Evolutionary conservation across 2,888 invertebrate genomes (phyloP), one percentile per base, ranked within the genome.

Genomic region (Acheta domesticus): DNA sequence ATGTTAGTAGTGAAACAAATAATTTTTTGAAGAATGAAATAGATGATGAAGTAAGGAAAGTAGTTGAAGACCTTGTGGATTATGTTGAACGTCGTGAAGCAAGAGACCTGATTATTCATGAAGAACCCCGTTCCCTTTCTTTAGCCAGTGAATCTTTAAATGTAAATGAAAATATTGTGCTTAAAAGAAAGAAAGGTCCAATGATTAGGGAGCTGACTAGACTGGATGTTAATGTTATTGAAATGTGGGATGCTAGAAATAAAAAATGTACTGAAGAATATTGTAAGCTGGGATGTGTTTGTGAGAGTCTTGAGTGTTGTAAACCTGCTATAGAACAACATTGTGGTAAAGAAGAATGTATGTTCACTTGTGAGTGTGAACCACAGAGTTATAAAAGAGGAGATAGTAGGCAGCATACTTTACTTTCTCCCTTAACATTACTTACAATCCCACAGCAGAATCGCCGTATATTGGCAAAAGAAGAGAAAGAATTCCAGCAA

Each of bases 401-500:
- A 48, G 62, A 76, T 14, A 21, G 62, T 48, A 50, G n/a, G 86
- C 8, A 85, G 78, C 84, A 36, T 62, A 36, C 75, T 11, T 50
- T 80, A 76, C 83, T 84, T 11, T 78, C 81, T 73, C 81, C 80
- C 77, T 79, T 80, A 16, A 86, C 86, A 0, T 84, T 89, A 78
- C 82, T 87, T 50, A 87, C 87, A 83, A 84, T 91, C 78, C 88
- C 90, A 82, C 87, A 88, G 83, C 87, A 89, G 84, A 88, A 88
- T 0, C 89, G 89, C 83, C 87, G 85, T 75, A 89, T 90, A 80
- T 86, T 93, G 81, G 91, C 93, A 0, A 92, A 90, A 85, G 91
- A 91, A 84, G 93, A 93, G 85, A 89, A 91, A 85, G 92, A 93
- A 84, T 93, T 93, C 86, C 92, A 91, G 20, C 92, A 93, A 83